phyloP scores from a whole-genome alignment of 2,888 invertebrate genomes.

The Periphyllus acericola region DNA sequence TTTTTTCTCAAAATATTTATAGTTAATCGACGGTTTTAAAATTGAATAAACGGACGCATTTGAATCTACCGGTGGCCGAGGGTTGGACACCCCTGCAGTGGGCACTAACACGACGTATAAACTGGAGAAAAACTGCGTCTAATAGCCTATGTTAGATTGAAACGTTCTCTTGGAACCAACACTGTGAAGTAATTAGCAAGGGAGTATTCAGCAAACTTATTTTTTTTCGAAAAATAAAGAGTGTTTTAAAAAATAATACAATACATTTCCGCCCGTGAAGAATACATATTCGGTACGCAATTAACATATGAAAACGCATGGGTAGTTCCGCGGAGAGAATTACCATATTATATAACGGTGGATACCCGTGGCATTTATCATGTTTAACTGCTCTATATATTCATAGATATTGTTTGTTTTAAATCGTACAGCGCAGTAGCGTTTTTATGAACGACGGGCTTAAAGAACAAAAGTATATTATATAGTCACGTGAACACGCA shows the following conservation, averaged over 20 bases:
- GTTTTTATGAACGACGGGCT: no score
- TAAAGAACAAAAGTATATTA: not conserved
- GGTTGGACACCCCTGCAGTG: no score
- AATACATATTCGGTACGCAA: not conserved
- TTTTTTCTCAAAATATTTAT: no score
- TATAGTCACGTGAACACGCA: not conserved
- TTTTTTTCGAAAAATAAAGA: not conserved
- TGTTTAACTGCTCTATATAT: not conserved
- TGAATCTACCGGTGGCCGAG: no score
- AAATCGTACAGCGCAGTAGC: not conserved
- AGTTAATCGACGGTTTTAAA: no score
- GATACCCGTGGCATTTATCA: not conserved
- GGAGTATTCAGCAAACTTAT: not conserved
- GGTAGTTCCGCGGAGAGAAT: not conserved
- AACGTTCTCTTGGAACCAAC: no score
- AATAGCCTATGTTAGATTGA: no score
- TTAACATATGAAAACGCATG: conserved; percentile 15
- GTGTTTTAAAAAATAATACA: not conserved
- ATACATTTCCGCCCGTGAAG: not conserved
- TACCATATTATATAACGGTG: not conserved
- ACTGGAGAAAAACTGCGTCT: no score
- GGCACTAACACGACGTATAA: no score
- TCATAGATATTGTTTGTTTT: not conserved
- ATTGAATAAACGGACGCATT: no score
- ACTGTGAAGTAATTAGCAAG: not conserved